phyloP scores from a whole-genome alignment of 2,888 invertebrate species.

The Spodoptera exigua region DNA sequence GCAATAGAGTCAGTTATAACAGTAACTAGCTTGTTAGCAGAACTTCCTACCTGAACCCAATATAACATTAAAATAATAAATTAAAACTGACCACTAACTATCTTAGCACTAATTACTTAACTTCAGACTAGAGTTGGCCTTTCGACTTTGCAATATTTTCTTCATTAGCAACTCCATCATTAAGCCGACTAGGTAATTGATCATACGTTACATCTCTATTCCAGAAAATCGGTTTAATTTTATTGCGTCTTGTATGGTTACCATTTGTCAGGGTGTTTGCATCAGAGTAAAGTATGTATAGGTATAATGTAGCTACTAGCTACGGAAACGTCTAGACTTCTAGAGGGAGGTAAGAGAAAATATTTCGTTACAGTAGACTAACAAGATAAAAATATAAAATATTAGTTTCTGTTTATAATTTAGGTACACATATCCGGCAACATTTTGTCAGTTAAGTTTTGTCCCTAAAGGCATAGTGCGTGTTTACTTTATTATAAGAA shows the following conservation, averaged over 20 bases:
- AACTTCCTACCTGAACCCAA: conserved; percentile 1
- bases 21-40: conserved; percentile 24
- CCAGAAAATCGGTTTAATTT: conserved; percentile 40
- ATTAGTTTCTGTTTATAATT: too few species aligned
- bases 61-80: conserved; percentile 32
- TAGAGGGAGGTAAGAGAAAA: too few species aligned
- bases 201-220: conserved; percentile 48
- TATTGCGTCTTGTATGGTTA: conserved; percentile 28
- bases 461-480: too few species aligned
- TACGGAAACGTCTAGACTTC: too few species aligned
- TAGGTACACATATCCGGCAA: too few species aligned
- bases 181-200: conserved; percentile 40
- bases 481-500: too few species aligned
- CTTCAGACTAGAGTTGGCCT: conserved; percentile 35
- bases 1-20: conserved; percentile 25
- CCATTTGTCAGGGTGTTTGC: background rate
- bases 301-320: too few species aligned
- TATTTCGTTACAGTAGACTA: too few species aligned
- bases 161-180: conserved; percentile 46
- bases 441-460: too few species aligned
- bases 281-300: too few species aligned
- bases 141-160: conserved; percentile 44
- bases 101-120: conserved; percentile 40
- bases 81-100: conserved; percentile 16
- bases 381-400: too few species aligned